A percentile compares a stretch with the other conserved stretches of the same genome.
Evolutionary conservation across 2,113 vertebrate species (phyloP).

Genomic region (Chelonoidis abingdonii): DNA sequence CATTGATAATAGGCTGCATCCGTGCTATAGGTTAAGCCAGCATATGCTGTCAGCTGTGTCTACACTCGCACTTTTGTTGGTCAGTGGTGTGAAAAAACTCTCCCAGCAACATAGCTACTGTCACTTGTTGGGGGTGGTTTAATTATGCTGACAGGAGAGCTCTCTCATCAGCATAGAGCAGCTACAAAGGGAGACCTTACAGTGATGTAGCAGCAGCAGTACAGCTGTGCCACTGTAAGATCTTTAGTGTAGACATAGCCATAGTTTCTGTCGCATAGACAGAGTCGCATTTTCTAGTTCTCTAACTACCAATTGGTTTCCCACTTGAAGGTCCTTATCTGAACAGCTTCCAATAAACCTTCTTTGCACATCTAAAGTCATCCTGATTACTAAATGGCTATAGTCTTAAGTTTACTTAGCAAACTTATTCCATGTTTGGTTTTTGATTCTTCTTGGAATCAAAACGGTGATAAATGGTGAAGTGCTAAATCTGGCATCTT

Average conservation of each 20-base stretch:
- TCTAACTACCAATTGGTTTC: constrained; percentile 33
- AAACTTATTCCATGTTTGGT: constrained; percentile 13
- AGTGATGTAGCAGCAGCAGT: no score
- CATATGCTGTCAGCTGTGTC: neutral
- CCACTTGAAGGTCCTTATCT: neutral
- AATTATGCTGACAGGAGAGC: no score
- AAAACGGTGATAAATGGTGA: constrained; percentile 4
- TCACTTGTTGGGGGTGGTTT: no score
- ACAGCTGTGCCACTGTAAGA: no score
- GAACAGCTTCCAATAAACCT: neutral
- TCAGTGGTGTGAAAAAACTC: no score
- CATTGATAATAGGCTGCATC: neutral
- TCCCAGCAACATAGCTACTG: no score
- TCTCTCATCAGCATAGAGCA: no score
- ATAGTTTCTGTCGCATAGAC: neutral
- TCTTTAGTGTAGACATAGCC: no score
- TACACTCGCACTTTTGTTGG: no score
- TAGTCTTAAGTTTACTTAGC: constrained; percentile 13
- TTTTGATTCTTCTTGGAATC: constrained; percentile 37
- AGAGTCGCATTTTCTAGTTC: constrained; percentile 5
- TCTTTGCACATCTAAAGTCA: neutral
- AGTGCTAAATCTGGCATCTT: neutral
- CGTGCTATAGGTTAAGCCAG: neutral
- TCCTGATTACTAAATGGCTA: neutral
- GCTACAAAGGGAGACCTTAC: no score